Evolutionary conservation across 2,888 invertebrate genomes (phyloP).

Genomic region (Hecatera dysodea): DNA sequence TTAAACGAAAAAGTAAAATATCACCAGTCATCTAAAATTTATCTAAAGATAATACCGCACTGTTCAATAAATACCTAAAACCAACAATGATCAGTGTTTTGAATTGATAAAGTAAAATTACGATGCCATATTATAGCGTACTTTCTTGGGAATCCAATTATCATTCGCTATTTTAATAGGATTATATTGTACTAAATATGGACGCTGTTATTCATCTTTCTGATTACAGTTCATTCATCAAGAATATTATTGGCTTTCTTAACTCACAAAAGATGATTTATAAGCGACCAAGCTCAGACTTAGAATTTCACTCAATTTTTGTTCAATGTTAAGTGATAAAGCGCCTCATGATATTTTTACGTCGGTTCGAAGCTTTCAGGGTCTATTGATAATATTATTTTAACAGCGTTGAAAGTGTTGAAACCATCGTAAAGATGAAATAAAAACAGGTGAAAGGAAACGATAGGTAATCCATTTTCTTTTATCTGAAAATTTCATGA

Average conservation of each 20-base stretch:
- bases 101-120: constrained; percentile 7
- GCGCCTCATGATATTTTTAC: constrained; percentile 11
- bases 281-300: constrained; percentile 6
- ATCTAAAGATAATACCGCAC: not conserved
- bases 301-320: constrained; percentile 22
- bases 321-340: constrained; percentile 3
- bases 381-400: constrained; percentile 6
- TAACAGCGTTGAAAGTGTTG: constrained; percentile 6
- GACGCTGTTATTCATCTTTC: constrained; percentile 25
- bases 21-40: not conserved
- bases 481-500: constrained; percentile 8
- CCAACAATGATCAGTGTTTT: not conserved
- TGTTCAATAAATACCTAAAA: not conserved
- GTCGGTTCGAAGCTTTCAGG: not conserved
- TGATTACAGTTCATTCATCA: constrained; percentile 31
- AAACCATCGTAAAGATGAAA: constrained; percentile 8
- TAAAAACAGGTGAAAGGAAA: constrained; percentile 12
- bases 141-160: constrained; percentile 26
- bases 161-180: constrained; percentile 16
- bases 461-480: constrained; percentile 6
- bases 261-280: constrained; percentile 23
- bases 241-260: constrained; percentile 44
- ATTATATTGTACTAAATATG: constrained; percentile 19
- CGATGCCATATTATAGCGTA: constrained; percentile 9
- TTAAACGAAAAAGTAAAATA: not conserved